Conservation (phyloP, 2,797 vertebrate species). For the Phylloscopus collybita region DNA sequence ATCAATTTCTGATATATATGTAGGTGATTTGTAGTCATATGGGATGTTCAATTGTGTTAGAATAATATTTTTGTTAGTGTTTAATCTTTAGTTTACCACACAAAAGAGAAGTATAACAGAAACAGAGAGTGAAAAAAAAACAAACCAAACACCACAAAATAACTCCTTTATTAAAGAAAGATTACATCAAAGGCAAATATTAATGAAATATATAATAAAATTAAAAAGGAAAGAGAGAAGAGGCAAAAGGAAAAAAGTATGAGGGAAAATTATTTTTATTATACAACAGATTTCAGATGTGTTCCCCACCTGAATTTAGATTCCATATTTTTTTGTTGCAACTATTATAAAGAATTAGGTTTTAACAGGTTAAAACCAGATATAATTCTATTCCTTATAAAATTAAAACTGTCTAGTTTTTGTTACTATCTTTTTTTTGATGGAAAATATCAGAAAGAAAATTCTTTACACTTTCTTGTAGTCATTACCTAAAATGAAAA, state of each 20-base stretch:
- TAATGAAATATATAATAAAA: not conserved
- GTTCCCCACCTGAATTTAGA: not conserved
- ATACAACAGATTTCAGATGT: not conserved
- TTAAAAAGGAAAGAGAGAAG: not conserved
- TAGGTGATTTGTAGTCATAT: not conserved
- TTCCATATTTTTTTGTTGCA: not conserved
- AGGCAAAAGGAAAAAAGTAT: not conserved
- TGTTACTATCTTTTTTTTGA: not conserved
- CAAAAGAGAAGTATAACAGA: not conserved
- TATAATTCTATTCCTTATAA: not conserved
- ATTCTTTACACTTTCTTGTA: not conserved
- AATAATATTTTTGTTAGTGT: not conserved
- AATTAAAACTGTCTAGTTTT: not conserved
- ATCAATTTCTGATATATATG: not conserved
- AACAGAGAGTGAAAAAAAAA: not conserved
- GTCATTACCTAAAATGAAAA: not conserved
- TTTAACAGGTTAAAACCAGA: not conserved
- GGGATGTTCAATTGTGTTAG: not conserved
- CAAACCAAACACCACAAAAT: not conserved
- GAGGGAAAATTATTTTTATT: not conserved
- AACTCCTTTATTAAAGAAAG: not conserved
- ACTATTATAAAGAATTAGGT: not conserved
- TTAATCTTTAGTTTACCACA: not conserved
- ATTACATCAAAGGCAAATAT: not conserved
- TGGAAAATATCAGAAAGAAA: not conserved